Evolutionary conservation across 1,140 invertebrate species (phyloP), one percentile per base, ranked within the genome.

Genomic region (Heterodera schachtii): DNA sequence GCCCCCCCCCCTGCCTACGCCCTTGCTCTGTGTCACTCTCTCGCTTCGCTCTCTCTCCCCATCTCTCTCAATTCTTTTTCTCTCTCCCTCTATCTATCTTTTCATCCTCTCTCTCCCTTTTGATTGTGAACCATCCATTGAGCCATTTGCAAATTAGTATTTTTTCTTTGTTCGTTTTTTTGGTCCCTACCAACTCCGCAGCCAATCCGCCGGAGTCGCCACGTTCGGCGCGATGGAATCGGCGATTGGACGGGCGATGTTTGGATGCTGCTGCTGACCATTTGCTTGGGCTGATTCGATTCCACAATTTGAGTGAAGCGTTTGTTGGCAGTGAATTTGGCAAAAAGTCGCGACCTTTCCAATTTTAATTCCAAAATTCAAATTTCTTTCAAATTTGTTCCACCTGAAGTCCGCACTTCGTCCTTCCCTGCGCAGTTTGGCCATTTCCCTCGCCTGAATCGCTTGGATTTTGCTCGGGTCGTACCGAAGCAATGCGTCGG

Each of bases 381-480:
- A 82, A 71, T 52, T 43, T 31, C 31, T 60, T 44, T 16, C 46
- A 21, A 76, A 47, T 75, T 43, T 19, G 13, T 5, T 9, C 44
- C 52, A 84, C 84, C 81, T 86, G 44, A 86, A 85, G 66, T 87
- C 71, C 21, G 47, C 57, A 75, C 83, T 66, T 78, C 85, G 64
- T 44, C 66, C 41, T 46, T 83, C 60, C 7, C 73, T 87, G 66
- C 82, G 66, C 41, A 87, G 66, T 81, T 86, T 87, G 31, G 76
- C 86, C 49, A 83, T 84, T 77, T 86, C 85, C 76, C 85, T 86
- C 19, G 80, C 84, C 64, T 88, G 86, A 76, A 86, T 84, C 13
- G 85, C 83, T 7, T 81, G 81, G n/a, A 86, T 73, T 43, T 85
- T 86, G 9, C 78, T 66, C 41, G 43, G 16, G 70, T 75, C 86